These are phyloP conservation scores for Mesocentrotus franciscanus DNA, from an alignment of 53 echinoderm and acorn worm genomes.

Conservation along the genomic window DNA sequence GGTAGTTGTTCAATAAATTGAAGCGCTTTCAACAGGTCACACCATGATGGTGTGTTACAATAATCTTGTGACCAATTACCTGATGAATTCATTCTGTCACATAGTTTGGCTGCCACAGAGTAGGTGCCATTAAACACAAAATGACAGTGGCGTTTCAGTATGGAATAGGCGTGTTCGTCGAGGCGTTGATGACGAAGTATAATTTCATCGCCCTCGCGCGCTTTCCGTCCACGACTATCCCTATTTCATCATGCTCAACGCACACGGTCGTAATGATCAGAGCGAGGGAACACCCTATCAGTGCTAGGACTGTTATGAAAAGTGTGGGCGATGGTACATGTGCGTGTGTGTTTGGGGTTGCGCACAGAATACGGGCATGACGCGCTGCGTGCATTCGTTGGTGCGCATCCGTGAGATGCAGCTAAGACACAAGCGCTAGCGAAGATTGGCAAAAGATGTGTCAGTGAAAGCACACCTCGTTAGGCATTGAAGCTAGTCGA, in stretches of 20 bases:
- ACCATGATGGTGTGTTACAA: neutral
- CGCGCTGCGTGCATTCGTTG: neutral
- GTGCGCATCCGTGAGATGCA: neutral
- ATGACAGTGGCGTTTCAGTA: neutral
- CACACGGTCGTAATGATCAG: neutral
- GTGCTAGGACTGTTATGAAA: neutral
- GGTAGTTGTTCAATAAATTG: neutral
- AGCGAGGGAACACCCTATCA: neutral
- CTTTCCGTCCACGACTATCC: neutral
- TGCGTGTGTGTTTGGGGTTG: neutral
- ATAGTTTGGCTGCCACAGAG: neutral
- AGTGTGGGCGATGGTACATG: neutral
- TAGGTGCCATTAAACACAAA: neutral
- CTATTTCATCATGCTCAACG: slow-evolving; percentile 17
- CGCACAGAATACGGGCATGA: neutral
- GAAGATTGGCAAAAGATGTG: neutral
- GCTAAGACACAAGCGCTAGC: neutral
- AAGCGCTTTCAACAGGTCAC: neutral
- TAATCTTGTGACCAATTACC: neutral
- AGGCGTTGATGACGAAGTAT: slow-evolving; percentile 36
- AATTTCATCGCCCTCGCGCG: neutral
- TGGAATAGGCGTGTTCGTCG: slow-evolving; percentile 44
- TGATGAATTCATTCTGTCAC: neutral
- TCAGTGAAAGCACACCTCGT: neutral
- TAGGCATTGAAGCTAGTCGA: neutral